These are phyloP conservation scores for Diploptera punctata DNA, from an alignment of 2,888 invertebrate genomes.

Conservation along the genomic window DNA sequence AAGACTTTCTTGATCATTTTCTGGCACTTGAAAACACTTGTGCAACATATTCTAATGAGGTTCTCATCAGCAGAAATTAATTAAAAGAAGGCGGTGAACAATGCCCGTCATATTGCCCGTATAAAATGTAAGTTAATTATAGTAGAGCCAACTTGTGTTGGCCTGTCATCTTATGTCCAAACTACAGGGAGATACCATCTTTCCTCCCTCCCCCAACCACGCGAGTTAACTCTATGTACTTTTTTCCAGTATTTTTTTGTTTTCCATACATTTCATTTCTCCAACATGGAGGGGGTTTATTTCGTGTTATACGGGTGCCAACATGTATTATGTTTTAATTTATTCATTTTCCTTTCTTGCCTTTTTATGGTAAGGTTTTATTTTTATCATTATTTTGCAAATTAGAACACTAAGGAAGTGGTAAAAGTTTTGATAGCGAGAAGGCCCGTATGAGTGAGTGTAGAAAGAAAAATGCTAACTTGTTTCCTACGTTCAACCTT, in stretches of 20 bases:
- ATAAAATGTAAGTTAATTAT: neutral
- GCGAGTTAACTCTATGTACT: neutral
- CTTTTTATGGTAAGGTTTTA: neutral
- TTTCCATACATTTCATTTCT: neutral
- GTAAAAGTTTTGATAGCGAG: too few species aligned
- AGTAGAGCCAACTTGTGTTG: neutral
- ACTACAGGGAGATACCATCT: too few species aligned
- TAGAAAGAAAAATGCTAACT: too few species aligned
- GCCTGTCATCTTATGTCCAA: neutral
- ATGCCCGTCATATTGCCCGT: neutral
- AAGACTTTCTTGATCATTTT: too few species aligned
- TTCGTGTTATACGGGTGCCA: conserved; percentile 8
- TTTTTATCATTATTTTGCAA: neutral
- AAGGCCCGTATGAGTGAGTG: too few species aligned
- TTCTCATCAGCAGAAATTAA: neutral
- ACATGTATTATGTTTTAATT: neutral
- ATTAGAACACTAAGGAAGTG: neutral
- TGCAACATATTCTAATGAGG: too few species aligned
- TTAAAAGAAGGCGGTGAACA: neutral
- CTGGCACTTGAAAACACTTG: too few species aligned
- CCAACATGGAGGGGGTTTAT: neutral
- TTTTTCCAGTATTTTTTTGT: neutral
- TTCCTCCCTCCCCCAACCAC: too few species aligned
- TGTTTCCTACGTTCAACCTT: too few species aligned
- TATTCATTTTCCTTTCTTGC: neutral